Evolutionary conservation across 2,888 invertebrate genomes (phyloP).

Genomic region (Dione vanillae): DNA sequence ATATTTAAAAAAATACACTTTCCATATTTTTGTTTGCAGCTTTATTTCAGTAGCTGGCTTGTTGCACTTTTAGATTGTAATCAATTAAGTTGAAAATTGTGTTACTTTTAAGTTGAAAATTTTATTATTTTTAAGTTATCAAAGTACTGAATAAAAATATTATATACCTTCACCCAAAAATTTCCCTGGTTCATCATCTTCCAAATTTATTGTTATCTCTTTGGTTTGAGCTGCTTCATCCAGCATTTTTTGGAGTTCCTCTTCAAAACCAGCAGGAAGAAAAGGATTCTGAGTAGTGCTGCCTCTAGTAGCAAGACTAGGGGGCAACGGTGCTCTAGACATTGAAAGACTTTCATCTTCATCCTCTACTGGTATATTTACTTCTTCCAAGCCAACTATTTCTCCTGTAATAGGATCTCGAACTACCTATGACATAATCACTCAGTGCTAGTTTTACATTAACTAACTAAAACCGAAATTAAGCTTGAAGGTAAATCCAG

Average conservation of each 20-base stretch:
- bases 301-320: conserved; percentile 88
- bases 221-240: conserved; percentile 63
- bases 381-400: conserved; percentile 85
- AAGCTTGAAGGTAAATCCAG: no score
- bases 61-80: no score
- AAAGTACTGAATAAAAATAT: not conserved
- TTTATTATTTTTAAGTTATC: no score
- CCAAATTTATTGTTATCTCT: conserved; percentile 71
- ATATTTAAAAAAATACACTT: no score
- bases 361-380: conserved; percentile 78
- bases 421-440: conserved; percentile 76
- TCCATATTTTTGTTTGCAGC: no score
- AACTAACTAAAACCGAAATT: no score
- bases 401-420: conserved; percentile 91
- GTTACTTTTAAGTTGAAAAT: no score
- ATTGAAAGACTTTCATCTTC: conserved; percentile 86
- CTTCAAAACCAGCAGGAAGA: conserved; percentile 92
- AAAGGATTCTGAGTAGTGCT: conserved; percentile 93
- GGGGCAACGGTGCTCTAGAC: conserved; percentile 89
- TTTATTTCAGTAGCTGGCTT: no score
- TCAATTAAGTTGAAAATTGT: no score
- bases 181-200: conserved; percentile 71
- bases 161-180: conserved; percentile 78
- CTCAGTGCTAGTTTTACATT: not conserved
- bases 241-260: conserved; percentile 77